These are phyloP conservation scores for Carettochelys insculpta DNA, from an alignment of 2,113 vertebrate species.

Conservation along the genomic window DNA sequence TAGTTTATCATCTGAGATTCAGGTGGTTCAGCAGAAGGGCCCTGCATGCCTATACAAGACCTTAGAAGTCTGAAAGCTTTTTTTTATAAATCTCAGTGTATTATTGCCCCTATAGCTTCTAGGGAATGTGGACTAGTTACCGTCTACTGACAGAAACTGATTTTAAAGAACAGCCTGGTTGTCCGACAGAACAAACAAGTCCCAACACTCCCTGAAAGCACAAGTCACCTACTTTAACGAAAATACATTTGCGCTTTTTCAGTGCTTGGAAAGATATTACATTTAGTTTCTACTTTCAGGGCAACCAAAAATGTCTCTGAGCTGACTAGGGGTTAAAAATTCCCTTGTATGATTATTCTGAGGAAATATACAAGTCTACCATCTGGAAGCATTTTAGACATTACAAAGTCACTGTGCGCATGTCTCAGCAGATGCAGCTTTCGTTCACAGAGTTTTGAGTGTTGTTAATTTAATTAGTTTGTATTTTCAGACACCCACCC, in stretches of 20 bases:
- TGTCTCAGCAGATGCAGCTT: slow-evolving; percentile 71
- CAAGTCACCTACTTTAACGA: background rate
- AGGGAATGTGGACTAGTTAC: background rate
- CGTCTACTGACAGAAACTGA: background rate
- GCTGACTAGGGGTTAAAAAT: slow-evolving; percentile 61
- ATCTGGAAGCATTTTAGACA: slow-evolving; percentile 67
- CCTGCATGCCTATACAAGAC: background rate
- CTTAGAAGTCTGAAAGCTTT: background rate
- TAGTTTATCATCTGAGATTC: background rate
- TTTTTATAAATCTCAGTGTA: background rate
- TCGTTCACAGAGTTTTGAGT: slow-evolving; percentile 62
- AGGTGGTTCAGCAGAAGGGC: background rate
- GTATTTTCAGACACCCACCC: slow-evolving; percentile 66
- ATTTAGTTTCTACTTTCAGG: background rate
- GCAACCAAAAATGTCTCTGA: slow-evolving; percentile 6
- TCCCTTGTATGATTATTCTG: slow-evolving; percentile 49
- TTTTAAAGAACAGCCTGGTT: background rate
- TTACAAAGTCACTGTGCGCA: slow-evolving; percentile 57
- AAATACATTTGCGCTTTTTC: background rate
- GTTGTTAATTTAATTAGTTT: slow-evolving; percentile 72
- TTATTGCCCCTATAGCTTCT: background rate
- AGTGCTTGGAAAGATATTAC: background rate
- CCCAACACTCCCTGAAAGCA: background rate
- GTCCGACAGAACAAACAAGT: slow-evolving; percentile 11
- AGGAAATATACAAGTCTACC: slow-evolving; percentile 63